Evolutionary conservation across 2,888 invertebrate genomes (phyloP).

Genomic region (Matsumyia berberina): DNA sequence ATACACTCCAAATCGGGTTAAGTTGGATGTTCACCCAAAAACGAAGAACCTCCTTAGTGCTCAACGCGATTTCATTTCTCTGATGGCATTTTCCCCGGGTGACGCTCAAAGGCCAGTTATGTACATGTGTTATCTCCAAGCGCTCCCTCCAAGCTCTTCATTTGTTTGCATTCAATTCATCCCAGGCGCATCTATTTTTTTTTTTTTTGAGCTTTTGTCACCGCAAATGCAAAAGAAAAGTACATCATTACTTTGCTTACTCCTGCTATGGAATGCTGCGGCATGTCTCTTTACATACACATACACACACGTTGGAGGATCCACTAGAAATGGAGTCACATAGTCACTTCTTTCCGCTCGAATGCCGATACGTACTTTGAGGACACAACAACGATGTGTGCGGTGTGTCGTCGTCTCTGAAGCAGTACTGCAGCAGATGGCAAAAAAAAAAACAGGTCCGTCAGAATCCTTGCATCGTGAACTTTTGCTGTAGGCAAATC

Average conservation of each 20-base stretch:
- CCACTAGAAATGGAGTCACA: constrained; percentile 30
- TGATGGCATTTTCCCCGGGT: constrained; percentile 36
- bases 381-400: constrained; percentile 23
- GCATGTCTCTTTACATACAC: neutral
- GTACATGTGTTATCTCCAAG: constrained; percentile 10
- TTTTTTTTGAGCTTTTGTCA: constrained; percentile 52
- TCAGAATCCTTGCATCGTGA: constrained; percentile 23
- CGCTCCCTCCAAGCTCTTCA: neutral
- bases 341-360: constrained; percentile 48
- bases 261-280: constrained; percentile 11
- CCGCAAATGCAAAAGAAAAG: constrained; percentile 40
- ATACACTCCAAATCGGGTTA: constrained; percentile 62
- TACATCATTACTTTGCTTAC: constrained; percentile 69
- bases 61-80: constrained; percentile 32
- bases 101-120: constrained; percentile 63
- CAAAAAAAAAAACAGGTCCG: constrained; percentile 15
- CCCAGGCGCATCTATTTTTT: constrained; percentile 29
- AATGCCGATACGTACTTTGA: constrained; percentile 26
- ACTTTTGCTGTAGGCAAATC: constrained; percentile 61
- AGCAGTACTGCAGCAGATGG: constrained; percentile 19
- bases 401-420: neutral
- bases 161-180: neutral
- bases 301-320: neutral
- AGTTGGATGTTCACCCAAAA: constrained; percentile 37
- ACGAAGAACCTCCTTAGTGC: neutral